Percentiles rank a stretch among this genome's conserved stretches.
phyloP scores from a whole-genome alignment of 2,113 vertebrate species.

The Zosterops hypoxanthus region DNA sequence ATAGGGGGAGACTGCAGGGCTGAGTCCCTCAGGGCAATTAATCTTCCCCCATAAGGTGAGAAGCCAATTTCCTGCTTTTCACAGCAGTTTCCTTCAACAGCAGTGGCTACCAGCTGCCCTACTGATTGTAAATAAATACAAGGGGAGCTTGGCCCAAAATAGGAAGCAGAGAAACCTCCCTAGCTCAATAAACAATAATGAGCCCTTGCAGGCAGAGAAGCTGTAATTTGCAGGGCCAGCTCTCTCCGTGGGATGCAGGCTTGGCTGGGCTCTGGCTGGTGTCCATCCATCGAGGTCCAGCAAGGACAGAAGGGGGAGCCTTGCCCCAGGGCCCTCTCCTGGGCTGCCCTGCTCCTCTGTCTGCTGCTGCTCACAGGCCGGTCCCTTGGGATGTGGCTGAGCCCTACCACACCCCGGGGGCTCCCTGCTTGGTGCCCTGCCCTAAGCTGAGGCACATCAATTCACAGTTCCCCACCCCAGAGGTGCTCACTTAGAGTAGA shows the following conservation, averaged over 20 bases:
- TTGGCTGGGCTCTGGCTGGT: accelerated
- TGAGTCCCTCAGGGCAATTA: not conserved
- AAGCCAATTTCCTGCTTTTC: conserved; percentile 24
- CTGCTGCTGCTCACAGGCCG: accelerated
- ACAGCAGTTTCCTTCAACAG: conserved; percentile 14
- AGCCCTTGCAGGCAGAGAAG: conserved; percentile 9
- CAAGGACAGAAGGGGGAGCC: not conserved
- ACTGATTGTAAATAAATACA: conserved; percentile 44
- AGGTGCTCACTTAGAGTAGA: not conserved
- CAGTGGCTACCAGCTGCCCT: not conserved
- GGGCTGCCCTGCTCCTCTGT: not conserved
- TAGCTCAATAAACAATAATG: conserved; percentile 21
- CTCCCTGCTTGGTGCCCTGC: not conserved
- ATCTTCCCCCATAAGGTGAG: not conserved
- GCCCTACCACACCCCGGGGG: accelerated
- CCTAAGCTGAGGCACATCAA: accelerated
- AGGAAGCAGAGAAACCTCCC: conserved; percentile 37
- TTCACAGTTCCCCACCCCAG: not conserved
- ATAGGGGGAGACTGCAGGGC: not conserved
- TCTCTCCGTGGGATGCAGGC: not conserved
- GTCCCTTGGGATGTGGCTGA: not conserved
- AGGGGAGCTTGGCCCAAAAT: conserved; percentile 13
- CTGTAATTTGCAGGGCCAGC: conserved; percentile 13
- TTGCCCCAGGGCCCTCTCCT: accelerated
- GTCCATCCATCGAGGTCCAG: accelerated